Evolutionary conservation across 2,797 vertebrate genomes (phyloP), one percentile per base, ranked within the genome.

Genomic region (Danionella dracula): DNA sequence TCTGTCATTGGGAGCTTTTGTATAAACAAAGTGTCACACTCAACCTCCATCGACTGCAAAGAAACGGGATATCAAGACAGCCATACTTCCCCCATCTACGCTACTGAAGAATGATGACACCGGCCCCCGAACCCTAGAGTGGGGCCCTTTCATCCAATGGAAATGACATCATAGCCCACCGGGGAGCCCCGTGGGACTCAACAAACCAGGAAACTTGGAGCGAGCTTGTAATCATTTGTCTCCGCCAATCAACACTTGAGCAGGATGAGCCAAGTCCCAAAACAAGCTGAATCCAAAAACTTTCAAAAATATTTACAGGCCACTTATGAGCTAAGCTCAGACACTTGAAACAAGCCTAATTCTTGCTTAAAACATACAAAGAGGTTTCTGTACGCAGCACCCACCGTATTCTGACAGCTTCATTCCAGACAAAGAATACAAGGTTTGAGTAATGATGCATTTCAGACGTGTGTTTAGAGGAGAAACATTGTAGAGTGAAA

Each of bases 401-500:
- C 16, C 62, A 59, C 55, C 27, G 20, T n/a, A 55, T 35, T 46
- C 58, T 44, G 54, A 71, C 68, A 76, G 53, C 37, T 50, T 68
- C 38, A 48, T 29, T 57, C 27, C 48, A 73, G 66, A 57, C 61
- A 61, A 70, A 68, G 51, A 70, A 50, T 34, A 71, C 58, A 53
- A 40, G 9, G 29, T 70, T 54, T 66, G 60, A 55, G 44, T 62
- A 66, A 73, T 76, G 62, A 57, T 66, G 66, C 68, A 57, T 68
- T 72, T 71, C 70, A 73, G 37, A 71, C 13, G 53, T 59, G n/a
- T 73, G 75, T 51, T 70, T 62, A 77, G 83, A 81, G 78, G 63
- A 78, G 74, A 83, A 82, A 78, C 76, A 75, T 81, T 76, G 78
- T 73, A 77, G 68, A 83, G 74, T 55, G 16, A 72, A 80, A 64